phyloP scores from a whole-genome alignment of 2,797 vertebrate species.

The Mallotus villosus region DNA sequence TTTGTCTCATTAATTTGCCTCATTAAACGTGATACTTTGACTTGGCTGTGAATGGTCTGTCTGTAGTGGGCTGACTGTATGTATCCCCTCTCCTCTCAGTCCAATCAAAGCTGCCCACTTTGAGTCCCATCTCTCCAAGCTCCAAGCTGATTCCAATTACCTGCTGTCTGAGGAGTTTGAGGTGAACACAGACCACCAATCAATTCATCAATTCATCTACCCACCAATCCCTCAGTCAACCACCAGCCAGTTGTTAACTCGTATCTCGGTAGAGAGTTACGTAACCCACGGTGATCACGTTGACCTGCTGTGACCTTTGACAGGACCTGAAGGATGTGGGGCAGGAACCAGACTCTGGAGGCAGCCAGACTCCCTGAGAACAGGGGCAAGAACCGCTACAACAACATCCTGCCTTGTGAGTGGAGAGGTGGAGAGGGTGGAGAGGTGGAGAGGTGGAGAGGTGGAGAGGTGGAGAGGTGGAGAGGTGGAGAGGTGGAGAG shows the following conservation, averaged over 20 bases:
- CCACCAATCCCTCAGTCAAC: no score
- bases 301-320: slow-evolving; percentile 16
- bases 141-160: slow-evolving; percentile 94
- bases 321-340: slow-evolving; percentile 95
- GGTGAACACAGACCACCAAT: slow-evolving; percentile 65
- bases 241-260: no score
- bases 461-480: no score
- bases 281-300: no score
- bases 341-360: slow-evolving; percentile 88
- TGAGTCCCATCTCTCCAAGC: slow-evolving; percentile 89
- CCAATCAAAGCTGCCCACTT: slow-evolving; percentile 86
- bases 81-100: slow-evolving; percentile 65
- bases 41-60: not conserved
- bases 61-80: not conserved
- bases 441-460: no score
- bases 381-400: slow-evolving; percentile 97
- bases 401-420: slow-evolving; percentile 97
- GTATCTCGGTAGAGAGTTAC: no score
- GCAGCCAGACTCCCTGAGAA: slow-evolving; percentile 90
- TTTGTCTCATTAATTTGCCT: not conserved
- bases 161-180: slow-evolving; percentile 96
- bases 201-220: not conserved
- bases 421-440: slow-evolving; percentile 27
- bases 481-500: no score
- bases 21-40: no score